Conservation (phyloP, 2,113 vertebrate genomes). For the Cyprinodon variegatus region DNA sequence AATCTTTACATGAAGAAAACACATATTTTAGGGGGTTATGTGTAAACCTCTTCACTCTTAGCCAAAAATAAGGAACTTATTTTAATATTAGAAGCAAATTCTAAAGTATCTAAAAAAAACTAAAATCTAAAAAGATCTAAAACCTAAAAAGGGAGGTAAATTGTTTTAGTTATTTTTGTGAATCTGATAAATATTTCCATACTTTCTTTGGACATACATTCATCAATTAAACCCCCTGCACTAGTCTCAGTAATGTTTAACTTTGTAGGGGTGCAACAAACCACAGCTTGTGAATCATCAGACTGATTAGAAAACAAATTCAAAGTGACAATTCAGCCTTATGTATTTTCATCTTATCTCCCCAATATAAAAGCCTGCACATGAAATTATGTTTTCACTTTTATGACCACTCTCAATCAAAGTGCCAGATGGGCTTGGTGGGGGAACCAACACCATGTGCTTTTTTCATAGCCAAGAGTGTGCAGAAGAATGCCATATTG, state of each 20-base stretch:
- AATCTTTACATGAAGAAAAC: too few relatives aligned
- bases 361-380: constrained; percentile 2
- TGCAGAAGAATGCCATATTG: constrained; percentile 39
- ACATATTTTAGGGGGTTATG: too few relatives aligned
- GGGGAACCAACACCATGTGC: constrained; percentile 35
- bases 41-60: too few relatives aligned
- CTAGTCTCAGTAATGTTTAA: not conserved
- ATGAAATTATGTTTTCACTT: constrained; percentile 25
- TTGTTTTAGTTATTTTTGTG: not conserved
- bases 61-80: too few relatives aligned
- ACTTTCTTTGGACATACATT: not conserved
- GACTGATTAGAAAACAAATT: constrained; percentile 17
- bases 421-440: constrained; percentile 20
- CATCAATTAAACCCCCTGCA: too few relatives aligned
- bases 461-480: constrained; percentile 6
- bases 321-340: not conserved
- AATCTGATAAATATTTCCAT: not conserved
- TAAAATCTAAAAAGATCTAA: too few relatives aligned
- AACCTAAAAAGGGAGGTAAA: not conserved
- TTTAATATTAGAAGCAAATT: too few relatives aligned
- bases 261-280: not conserved
- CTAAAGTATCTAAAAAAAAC: too few relatives aligned
- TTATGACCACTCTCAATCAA: constrained; percentile 37
- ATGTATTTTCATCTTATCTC: constrained; percentile 3
- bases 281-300: not conserved